phyloP scores from a whole-genome alignment of 1,140 invertebrate species.

The Drosophila littoralis region DNA sequence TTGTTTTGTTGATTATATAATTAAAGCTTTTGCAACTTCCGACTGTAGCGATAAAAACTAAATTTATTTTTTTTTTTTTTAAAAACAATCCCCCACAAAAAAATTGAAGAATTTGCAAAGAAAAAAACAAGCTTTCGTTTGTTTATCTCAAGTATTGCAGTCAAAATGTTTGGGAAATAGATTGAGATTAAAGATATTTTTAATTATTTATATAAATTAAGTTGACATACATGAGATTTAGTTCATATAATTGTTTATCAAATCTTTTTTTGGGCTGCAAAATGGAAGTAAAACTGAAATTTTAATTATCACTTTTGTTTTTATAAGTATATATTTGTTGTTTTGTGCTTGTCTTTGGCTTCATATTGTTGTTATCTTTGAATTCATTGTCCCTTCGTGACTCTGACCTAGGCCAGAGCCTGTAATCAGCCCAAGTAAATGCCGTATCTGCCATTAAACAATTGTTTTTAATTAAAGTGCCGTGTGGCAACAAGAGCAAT shows the following conservation, averaged over 20 bases:
- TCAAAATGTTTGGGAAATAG: not conserved
- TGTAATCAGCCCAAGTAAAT: slow-evolving; percentile 31
- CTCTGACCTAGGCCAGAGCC: slow-evolving; percentile 31
- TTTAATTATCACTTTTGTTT: not conserved
- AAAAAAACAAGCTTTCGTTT: too few species aligned
- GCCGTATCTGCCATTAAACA: slow-evolving; percentile 46
- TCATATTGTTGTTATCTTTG: not conserved
- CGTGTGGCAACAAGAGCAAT: slow-evolving; percentile 44
- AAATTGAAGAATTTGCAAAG: not conserved
- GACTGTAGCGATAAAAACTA: not conserved
- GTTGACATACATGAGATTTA: too few species aligned
- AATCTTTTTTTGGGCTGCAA: too few species aligned
- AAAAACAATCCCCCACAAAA: not conserved
- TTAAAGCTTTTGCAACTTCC: slow-evolving; percentile 17
- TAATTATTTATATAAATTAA: too few species aligned
- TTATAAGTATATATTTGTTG: not conserved
- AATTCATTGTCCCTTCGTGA: slow-evolving; percentile 4
- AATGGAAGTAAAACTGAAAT: too few species aligned
- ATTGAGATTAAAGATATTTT: too few species aligned
- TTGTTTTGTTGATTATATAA: not conserved
- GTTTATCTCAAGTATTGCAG: not conserved
- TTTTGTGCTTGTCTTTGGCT: not conserved
- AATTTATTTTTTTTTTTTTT: not conserved
- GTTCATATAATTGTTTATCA: too few species aligned
- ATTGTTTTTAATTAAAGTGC: slow-evolving; percentile 17